Evolutionary conservation across 2,797 vertebrate species (phyloP).

Genomic region (Mormyrus proboscirostris): DNA sequence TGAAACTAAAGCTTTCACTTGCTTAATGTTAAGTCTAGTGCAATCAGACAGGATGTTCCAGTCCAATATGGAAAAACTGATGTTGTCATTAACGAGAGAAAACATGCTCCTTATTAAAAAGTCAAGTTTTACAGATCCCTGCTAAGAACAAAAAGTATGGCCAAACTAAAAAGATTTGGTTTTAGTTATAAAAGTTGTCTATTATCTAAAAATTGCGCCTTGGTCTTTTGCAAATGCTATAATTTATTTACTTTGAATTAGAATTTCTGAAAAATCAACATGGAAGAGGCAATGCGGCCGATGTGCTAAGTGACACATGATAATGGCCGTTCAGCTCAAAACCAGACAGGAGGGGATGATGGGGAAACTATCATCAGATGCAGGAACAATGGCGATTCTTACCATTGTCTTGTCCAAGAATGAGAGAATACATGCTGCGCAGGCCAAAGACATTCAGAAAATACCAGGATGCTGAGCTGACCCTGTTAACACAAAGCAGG

Average conservation of each 20-base stretch:
- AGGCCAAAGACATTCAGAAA: slow-evolving; percentile 98
- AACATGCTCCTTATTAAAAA: neutral
- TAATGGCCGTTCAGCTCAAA: neutral
- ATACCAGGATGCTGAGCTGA: slow-evolving; percentile 98
- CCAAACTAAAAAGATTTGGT: neutral
- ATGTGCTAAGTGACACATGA: neutral
- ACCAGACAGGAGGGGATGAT: neutral
- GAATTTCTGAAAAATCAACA: neutral
- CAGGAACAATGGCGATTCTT: slow-evolving; percentile 38
- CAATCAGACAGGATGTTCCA: neutral
- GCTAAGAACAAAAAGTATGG: neutral
- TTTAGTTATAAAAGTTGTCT: neutral
- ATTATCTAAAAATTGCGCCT: neutral
- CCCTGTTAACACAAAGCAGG: slow-evolving; percentile 63
- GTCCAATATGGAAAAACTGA: neutral
- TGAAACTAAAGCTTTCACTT: neutral
- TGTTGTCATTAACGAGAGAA: neutral
- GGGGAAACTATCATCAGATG: neutral
- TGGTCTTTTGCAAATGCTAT: neutral
- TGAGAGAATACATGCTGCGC: slow-evolving; percentile 96
- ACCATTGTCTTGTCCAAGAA: slow-evolving; percentile 98
- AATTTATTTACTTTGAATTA: neutral
- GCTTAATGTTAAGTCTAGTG: neutral
- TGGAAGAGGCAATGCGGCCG: neutral
- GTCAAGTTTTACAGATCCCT: neutral